Evolutionary conservation across 2,797 vertebrate species (phyloP), one percentile per base, ranked within the genome.

Genomic region (Micrastur ruficollis): DNA sequence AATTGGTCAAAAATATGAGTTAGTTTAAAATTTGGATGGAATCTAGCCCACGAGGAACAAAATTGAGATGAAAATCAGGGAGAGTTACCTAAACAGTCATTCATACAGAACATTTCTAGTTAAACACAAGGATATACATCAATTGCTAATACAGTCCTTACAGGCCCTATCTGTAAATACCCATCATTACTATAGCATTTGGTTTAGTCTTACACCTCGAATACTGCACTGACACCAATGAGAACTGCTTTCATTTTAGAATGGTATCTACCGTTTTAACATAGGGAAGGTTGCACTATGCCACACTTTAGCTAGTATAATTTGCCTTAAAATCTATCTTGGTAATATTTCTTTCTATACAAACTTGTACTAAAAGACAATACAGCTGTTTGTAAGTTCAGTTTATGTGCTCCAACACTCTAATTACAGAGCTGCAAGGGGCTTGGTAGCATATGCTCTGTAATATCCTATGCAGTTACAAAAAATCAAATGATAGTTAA

Each of bases 291-390:
- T 8, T 78, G 44, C 36, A 88, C 23, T 75, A 25, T 63, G 31
- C 6, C 46, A 85, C 38, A 82, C 5, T 91, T 59, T 14, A 65
- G 26, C 17, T 79, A 67, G 26, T 29, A 25, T 12, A 81, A 73
- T 79, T 29, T 92, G 38, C 50, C 40, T 90, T 66, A 46, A 93
- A 93, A 56, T 66, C 40, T 71, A 25, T 50, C 25, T 58, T 2
- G 5, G 26, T 68, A 90, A 50, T 34, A 61, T 34, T 86, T 74
- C 32, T 81, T 91, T 71, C 42, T 68, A 31, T 31, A 79, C 7
- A 80, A 93, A 95, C 44, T 61, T 52, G 20, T 68, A 46, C 14
- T 76, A 74, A 94, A 94, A 96, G 26, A 65, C 49, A 97, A 93
- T 56, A 49, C 21, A 86, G 66, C 58, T n/a, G 26, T 70, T 72